Percentiles rank a stretch among this genome's conserved stretches.
These are phyloP conservation scores for Apotomis turbidana DNA, from an alignment of 2,888 invertebrate species.

Conservation along the genomic window DNA sequence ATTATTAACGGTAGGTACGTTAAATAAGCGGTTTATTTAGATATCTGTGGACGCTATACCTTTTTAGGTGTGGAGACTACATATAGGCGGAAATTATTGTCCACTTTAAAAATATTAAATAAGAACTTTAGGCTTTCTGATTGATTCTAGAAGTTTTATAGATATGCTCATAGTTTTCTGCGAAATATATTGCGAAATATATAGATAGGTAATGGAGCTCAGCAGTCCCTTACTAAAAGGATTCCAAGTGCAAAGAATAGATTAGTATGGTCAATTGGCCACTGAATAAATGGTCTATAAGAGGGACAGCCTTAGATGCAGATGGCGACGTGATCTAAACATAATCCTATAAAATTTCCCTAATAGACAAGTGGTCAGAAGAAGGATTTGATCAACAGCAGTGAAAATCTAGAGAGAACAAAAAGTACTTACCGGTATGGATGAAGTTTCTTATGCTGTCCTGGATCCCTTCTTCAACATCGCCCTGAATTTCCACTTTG, in stretches of 20 bases:
- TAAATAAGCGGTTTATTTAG: conserved; percentile 43
- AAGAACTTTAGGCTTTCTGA: background rate
- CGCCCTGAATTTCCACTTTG: conserved; percentile 51
- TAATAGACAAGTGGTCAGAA: too few relatives aligned
- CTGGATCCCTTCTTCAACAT: conserved; percentile 62
- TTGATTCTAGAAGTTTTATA: background rate
- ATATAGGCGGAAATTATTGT: conserved; percentile 39
- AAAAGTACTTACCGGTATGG: conserved; percentile 70
- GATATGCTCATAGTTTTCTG: background rate
- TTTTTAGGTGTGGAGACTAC: conserved; percentile 40
- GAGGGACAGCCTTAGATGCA: too few relatives aligned
- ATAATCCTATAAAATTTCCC: too few relatives aligned
- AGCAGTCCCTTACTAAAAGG: too few relatives aligned
- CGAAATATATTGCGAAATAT: background rate
- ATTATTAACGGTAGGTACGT: conserved; percentile 56
- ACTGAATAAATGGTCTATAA: too few relatives aligned
- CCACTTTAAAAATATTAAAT: background rate
- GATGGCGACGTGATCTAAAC: too few relatives aligned
- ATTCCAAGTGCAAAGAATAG: too few relatives aligned
- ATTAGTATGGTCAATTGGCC: too few relatives aligned
- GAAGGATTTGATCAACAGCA: too few relatives aligned
- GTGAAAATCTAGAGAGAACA: background rate
- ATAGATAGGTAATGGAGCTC: background rate
- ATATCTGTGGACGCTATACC: conserved; percentile 44
- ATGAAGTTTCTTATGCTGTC: conserved; percentile 72